Percentiles rank a stretch among this genome's conserved stretches.
Evolutionary conservation across 2,797 vertebrate species (phyloP).

Genomic region (Anolis apletophallus): DNA sequence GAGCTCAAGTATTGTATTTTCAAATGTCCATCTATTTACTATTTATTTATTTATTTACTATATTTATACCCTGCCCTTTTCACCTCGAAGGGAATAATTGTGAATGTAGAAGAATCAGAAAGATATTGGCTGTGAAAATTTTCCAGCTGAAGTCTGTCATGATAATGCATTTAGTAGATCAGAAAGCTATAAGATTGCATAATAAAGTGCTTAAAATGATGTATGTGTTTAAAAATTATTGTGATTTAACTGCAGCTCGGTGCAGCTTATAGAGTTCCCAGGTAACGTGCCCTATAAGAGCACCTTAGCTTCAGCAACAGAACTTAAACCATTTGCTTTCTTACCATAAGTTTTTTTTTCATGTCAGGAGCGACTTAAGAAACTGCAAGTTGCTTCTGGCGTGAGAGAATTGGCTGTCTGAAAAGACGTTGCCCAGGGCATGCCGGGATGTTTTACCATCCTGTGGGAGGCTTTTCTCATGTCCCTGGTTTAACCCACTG

Average conservation of each 20-base stretch:
- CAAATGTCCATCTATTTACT: background rate
- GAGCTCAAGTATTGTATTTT: background rate
- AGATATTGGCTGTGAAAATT: background rate
- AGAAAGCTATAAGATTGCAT: background rate
- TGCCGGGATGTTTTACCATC: too few relatives aligned
- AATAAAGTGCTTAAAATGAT: background rate
- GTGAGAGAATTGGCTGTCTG: too few relatives aligned
- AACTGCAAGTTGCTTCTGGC: too few relatives aligned
- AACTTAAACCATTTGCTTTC: too few relatives aligned
- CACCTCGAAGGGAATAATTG: background rate
- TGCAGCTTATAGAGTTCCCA: background rate
- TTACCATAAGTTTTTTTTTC: too few relatives aligned
- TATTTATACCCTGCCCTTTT: too few relatives aligned
- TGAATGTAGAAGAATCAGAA: background rate
- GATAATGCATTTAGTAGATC: too few relatives aligned
- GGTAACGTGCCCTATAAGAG: background rate
- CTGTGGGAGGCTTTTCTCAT: too few relatives aligned
- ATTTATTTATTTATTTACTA: too few relatives aligned
- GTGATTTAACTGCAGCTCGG: background rate
- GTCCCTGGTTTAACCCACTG: too few relatives aligned
- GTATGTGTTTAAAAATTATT: background rate
- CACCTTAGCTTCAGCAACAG: background rate
- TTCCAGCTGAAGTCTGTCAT: background rate
- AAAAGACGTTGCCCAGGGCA: too few relatives aligned
- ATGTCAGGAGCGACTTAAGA: too few relatives aligned